phyloP scores from a whole-genome alignment of 2,888 invertebrate species.

The Candidula unifasciata region DNA sequence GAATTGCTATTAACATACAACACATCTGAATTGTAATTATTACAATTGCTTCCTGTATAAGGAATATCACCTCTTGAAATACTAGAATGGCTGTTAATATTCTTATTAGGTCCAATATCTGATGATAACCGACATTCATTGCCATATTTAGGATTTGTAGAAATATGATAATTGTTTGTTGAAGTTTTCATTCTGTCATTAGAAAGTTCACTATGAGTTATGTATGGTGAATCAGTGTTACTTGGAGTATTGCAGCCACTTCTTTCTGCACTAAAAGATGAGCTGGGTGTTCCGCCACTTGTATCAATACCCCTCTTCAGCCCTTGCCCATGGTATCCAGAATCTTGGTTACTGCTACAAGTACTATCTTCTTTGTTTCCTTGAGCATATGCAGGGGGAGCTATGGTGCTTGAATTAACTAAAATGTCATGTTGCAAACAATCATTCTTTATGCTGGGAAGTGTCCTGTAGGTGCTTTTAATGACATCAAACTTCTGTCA shows the following conservation, averaged over 20 bases:
- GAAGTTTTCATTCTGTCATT: conserved; percentile 16
- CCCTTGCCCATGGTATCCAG: conserved; percentile 82
- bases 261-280: conserved; percentile 70
- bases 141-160: background rate
- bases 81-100: background rate
- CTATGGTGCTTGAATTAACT: conserved; percentile 18
- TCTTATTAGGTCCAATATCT: background rate
- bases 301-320: conserved; percentile 57
- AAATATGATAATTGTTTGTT: background rate
- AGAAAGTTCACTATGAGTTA: conserved; percentile 24
- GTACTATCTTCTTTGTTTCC: conserved; percentile 71
- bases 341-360: conserved; percentile 82
- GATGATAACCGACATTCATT: background rate
- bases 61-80: background rate
- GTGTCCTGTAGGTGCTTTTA: conserved; percentile 4
- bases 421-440: conserved; percentile 54
- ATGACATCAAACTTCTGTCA: conserved; percentile 2
- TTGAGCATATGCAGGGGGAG: conserved; percentile 38
- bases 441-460: conserved; percentile 36
- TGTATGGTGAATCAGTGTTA: conserved; percentile 62
- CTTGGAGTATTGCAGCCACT: conserved; percentile 64
- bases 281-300: conserved; percentile 66
- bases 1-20: background rate
- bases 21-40: background rate
- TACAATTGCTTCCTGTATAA: conserved; percentile 5